These are phyloP conservation scores for Sceloporus tristichus DNA, from an alignment of 2,113 vertebrate genomes.

Conservation along the genomic window DNA sequence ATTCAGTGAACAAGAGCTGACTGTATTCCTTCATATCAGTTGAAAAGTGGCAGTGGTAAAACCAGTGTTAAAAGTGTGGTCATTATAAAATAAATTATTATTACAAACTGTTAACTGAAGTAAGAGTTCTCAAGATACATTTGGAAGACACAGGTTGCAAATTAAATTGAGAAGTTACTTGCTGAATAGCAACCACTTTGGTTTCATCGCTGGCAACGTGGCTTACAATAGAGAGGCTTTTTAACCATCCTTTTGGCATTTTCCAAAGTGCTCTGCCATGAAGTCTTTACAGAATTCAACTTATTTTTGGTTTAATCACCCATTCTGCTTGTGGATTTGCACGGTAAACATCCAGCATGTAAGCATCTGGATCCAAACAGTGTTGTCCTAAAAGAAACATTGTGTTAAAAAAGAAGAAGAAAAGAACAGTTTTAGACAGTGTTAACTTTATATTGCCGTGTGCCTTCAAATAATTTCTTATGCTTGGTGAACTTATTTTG, in stretches of 20 bases:
- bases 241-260: slow-evolving; percentile 39
- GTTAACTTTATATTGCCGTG: not conserved
- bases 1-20: slow-evolving; percentile 48
- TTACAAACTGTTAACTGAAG: slow-evolving; percentile 17
- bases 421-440: not conserved
- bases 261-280: not conserved
- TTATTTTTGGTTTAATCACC: slow-evolving; percentile 89
- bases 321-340: slow-evolving; percentile 94
- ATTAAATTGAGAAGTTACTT: slow-evolving; percentile 39
- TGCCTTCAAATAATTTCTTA: too few relatives aligned
- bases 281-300: slow-evolving; percentile 69
- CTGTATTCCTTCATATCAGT: slow-evolving; percentile 37
- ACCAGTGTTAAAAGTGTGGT: slow-evolving; percentile 28
- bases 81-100: slow-evolving; percentile 10
- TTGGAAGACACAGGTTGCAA: slow-evolving; percentile 16
- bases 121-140: slow-evolving; percentile 9
- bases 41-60: slow-evolving; percentile 37
- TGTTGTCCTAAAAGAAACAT: slow-evolving; percentile 84
- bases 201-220: slow-evolving; percentile 34
- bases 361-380: slow-evolving; percentile 89
- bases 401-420: not conserved
- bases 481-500: too few relatives aligned
- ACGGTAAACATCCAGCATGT: slow-evolving; percentile 89
- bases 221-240: slow-evolving; percentile 45
- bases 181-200: slow-evolving; percentile 35